phyloP scores from a whole-genome alignment of 2,797 vertebrate genomes.

The Poeciliopsis presidionis region DNA sequence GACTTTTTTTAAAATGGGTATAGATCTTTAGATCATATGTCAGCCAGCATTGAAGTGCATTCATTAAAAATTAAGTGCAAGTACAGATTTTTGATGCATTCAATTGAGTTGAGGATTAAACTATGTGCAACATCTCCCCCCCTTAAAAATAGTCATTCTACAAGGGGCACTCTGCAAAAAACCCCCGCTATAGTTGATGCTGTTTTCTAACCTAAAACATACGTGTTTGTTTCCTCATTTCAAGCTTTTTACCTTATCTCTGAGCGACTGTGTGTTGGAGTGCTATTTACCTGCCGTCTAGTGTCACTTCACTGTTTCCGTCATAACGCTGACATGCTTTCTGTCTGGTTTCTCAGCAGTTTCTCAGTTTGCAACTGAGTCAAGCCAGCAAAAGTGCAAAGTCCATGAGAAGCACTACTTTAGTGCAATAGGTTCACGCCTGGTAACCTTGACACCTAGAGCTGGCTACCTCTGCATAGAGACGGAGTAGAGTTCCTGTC shows the following conservation, averaged over 20 bases:
- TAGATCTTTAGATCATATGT: conserved; percentile 80
- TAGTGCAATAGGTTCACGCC: conserved; percentile 82
- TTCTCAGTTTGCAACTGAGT: conserved; percentile 67
- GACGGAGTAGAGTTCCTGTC: conserved; percentile 73
- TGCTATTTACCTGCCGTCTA: conserved; percentile 63
- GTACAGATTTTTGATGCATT: conserved; percentile 84
- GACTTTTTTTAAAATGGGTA: conserved; percentile 78
- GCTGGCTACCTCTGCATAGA: conserved; percentile 79
- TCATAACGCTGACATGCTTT: conserved; percentile 67
- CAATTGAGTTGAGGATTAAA: conserved; percentile 78
- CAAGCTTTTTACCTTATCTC: conserved; percentile 74
- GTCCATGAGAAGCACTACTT: conserved; percentile 84
- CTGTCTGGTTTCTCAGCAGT: conserved; percentile 70
- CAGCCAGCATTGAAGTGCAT: conserved; percentile 84
- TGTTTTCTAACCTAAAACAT: conserved; percentile 83
- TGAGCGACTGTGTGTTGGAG: conserved; percentile 69
- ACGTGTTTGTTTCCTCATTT: conserved; percentile 70
- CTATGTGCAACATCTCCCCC: conserved; percentile 73
- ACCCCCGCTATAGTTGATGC: conserved; percentile 75
- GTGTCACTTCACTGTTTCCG: conserved; percentile 65
- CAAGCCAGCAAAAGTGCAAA: conserved; percentile 74
- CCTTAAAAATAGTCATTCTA: conserved; percentile 74
- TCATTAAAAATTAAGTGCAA: conserved; percentile 85
- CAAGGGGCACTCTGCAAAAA: conserved; percentile 73
- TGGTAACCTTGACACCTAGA: conserved; percentile 76